Evolutionary conservation across 1,140 invertebrate species (phyloP).

Genomic region (Homalodisca vitripennis): DNA sequence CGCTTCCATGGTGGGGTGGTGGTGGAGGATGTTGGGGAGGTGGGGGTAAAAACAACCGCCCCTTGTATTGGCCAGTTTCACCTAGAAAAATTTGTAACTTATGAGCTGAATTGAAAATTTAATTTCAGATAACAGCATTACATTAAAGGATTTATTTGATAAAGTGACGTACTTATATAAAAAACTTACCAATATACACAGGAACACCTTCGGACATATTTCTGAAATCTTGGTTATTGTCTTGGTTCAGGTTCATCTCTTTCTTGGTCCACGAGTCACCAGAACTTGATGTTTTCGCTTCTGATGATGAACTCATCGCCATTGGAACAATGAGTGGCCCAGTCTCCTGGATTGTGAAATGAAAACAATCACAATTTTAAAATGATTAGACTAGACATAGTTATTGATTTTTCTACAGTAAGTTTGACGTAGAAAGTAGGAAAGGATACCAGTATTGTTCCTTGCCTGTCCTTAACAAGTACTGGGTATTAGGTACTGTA

Average conservation of each 20-base stretch:
- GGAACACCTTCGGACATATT: slow-evolving; percentile 25
- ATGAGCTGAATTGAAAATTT: background rate
- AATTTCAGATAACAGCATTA: no score
- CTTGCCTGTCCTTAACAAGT: no score
- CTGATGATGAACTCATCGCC: slow-evolving; percentile 25
- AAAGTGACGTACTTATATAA: no score
- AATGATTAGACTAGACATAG: no score
- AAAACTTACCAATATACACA: slow-evolving; percentile 21
- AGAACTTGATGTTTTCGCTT: slow-evolving; percentile 26
- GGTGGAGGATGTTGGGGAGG: slow-evolving; percentile 22
- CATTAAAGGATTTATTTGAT: no score
- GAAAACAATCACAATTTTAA: no score
- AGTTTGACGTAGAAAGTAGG: no score
- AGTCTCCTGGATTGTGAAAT: slow-evolving; percentile 24
- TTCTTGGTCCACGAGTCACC: slow-evolving; percentile 26
- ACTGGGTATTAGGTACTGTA: no score
- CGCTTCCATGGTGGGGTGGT: slow-evolving; percentile 13
- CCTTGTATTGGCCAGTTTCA: slow-evolving; percentile 21
- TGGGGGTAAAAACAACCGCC: slow-evolving; percentile 16
- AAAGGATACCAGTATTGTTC: no score
- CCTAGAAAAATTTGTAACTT: background rate
- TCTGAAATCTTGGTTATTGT: slow-evolving; percentile 17
- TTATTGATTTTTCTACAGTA: no score
- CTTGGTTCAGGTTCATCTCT: slow-evolving; percentile 23
- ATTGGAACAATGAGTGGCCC: slow-evolving; percentile 21